Conservation (phyloP, 2,888 invertebrate species). For the Bhutanitis thaidina region DNA sequence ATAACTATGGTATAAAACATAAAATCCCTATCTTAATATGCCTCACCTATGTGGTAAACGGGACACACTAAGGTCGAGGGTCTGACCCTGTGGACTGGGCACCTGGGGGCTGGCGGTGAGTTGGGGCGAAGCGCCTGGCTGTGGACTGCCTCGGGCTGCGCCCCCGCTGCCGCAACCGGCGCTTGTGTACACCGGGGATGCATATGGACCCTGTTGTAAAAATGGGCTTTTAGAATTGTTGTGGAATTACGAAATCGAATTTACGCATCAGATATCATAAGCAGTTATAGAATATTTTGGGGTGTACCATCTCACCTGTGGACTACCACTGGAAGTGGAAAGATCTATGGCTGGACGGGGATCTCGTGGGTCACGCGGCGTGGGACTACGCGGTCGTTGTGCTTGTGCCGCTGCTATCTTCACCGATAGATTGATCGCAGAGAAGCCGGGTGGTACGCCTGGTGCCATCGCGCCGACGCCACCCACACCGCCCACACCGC, state of each 20-base stretch:
- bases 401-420: constrained; percentile 89
- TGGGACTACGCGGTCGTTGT: constrained; percentile 85
- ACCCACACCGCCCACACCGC: constrained; percentile 73
- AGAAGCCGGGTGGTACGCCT: constrained; percentile 86
- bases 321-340: constrained; percentile 93
- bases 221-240: constrained; percentile 42
- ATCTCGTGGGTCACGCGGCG: constrained; percentile 88
- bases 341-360: constrained; percentile 91
- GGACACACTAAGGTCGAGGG: constrained; percentile 93
- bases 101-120: constrained; percentile 92
- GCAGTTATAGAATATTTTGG: constrained; percentile 3
- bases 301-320: constrained; percentile 82
- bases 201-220: constrained; percentile 84
- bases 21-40: constrained; percentile 31
- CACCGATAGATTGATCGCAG: constrained; percentile 90
- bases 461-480: constrained; percentile 83
- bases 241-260: constrained; percentile 9
- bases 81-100: constrained; percentile 94
- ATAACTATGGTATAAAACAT: constrained; percentile 5
- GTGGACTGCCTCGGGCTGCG: constrained; percentile 88
- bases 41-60: constrained; percentile 91
- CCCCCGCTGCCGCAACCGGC: constrained; percentile 86
- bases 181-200: constrained; percentile 87
- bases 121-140: constrained; percentile 90
- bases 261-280: constrained; percentile 4